Conservation (phyloP, 2,797 vertebrate genomes). For the Morus bassanus region DNA sequence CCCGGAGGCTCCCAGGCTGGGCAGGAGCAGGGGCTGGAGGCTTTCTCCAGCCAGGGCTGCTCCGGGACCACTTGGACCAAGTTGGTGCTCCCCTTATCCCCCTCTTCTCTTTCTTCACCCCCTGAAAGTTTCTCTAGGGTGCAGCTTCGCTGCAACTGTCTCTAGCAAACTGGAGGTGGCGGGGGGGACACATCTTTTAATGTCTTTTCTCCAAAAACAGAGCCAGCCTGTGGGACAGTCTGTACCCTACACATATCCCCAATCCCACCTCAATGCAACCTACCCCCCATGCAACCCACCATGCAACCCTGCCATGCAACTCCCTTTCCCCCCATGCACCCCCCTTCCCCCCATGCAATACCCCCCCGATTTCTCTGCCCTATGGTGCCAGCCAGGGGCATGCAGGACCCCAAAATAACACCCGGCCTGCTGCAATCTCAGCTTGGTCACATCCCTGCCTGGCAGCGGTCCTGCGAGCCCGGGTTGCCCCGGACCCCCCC, state of each 20-base stretch:
- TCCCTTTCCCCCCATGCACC: too few relatives aligned
- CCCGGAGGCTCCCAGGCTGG: slow-evolving; percentile 43
- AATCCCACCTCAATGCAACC: background rate
- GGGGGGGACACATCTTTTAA: background rate
- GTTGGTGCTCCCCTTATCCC: background rate
- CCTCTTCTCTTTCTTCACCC: background rate
- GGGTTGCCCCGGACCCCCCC: background rate
- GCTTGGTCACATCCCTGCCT: background rate
- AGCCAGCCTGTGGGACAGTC: background rate
- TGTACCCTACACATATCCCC: background rate
- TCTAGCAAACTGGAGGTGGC: accelerated
- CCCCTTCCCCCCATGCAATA: background rate
- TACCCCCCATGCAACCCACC: background rate
- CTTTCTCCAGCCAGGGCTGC: background rate
- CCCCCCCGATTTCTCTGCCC: too few relatives aligned
- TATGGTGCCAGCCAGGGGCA: background rate
- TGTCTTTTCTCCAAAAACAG: background rate
- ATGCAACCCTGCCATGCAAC: background rate
- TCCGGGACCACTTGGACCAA: background rate
- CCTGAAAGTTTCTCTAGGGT: background rate
- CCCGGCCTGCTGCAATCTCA: background rate
- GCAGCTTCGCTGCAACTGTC: background rate
- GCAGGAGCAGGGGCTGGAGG: background rate
- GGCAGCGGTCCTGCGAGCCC: background rate
- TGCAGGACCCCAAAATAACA: background rate